Evolutionary conservation across 2,888 invertebrate genomes (phyloP).

Genomic region (Minunthozetes semirufus): DNA sequence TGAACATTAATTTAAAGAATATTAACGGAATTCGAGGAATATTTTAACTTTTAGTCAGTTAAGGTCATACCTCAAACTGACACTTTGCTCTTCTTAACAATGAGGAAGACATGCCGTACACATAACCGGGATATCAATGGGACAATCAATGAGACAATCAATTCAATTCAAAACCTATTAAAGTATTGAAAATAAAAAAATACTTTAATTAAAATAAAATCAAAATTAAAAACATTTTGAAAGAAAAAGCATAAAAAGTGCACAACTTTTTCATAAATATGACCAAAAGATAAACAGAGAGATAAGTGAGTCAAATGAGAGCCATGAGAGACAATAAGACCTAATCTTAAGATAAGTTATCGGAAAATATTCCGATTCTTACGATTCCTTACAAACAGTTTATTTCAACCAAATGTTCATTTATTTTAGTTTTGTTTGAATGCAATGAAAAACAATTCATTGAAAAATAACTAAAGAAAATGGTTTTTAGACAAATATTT

Average conservation of each 20-base stretch:
- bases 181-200: not conserved
- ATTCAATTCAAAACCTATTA: not conserved
- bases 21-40: too few species aligned
- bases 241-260: not conserved
- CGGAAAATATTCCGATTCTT: too few species aligned
- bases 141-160: not conserved
- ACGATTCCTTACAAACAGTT: too few species aligned
- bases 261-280: not conserved
- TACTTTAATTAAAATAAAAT: not conserved
- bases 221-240: not conserved
- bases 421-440: too few species aligned
- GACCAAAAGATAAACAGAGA: not conserved
- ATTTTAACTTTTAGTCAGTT: too few species aligned
- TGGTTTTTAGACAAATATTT: too few species aligned
- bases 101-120: not conserved
- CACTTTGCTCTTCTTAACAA: constrained; percentile 2
- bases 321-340: too few species aligned
- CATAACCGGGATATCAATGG: not conserved
- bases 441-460: too few species aligned
- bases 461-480: too few species aligned
- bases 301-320: too few species aligned
- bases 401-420: too few species aligned
- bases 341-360: not conserved
- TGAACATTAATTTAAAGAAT: not conserved
- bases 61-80: constrained; percentile 18